phyloP scores from a whole-genome alignment of 2,113 vertebrate genomes.

The Arvicanthis niloticus region DNA sequence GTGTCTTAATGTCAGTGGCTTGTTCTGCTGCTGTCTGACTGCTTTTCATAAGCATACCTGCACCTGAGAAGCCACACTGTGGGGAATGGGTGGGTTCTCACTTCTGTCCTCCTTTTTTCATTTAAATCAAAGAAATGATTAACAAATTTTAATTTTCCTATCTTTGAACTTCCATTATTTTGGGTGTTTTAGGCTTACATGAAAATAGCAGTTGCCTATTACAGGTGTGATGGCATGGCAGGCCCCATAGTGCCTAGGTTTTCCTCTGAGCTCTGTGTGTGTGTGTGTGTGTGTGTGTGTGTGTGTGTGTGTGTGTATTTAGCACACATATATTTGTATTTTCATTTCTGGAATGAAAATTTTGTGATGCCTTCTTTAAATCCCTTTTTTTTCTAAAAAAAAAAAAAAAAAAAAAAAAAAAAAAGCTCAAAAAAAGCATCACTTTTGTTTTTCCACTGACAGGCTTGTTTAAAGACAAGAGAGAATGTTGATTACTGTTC shows the following conservation, averaged over 20 bases:
- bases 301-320: neutral
- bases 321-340: neutral
- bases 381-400: no score
- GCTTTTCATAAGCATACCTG: neutral
- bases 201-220: neutral
- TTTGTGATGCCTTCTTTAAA: neutral
- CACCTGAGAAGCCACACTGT: neutral
- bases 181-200: neutral
- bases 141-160: conserved; percentile 24
- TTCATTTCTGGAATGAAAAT: conserved; percentile 10
- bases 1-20: neutral
- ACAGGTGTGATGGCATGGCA: neutral
- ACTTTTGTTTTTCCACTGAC: neutral
- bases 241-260: neutral
- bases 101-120: neutral
- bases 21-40: neutral
- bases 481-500: neutral
- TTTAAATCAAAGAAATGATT: conserved; percentile 26
- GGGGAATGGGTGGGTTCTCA: neutral
- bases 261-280: neutral
- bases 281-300: neutral
- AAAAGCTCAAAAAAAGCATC: neutral
- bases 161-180: neutral
- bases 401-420: neutral
- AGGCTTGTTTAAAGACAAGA: neutral